Percentiles rank a stretch among this genome's conserved stretches.
These are phyloP conservation scores for Anagyrus pseudococci DNA, from an alignment of 2,888 invertebrate genomes.

Conservation along the genomic window DNA sequence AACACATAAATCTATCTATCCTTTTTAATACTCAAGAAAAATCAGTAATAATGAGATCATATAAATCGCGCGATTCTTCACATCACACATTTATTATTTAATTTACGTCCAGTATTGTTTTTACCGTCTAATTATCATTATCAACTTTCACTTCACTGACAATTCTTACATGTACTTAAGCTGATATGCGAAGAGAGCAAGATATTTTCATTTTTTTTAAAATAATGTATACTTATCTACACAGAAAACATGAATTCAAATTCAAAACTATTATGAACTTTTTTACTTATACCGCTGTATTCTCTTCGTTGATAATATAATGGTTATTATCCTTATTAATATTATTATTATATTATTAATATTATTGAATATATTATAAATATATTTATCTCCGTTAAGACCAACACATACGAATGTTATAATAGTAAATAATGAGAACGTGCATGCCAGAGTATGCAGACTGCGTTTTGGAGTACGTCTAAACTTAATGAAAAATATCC, in stretches of 20 bases:
- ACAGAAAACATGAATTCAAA: constrained; percentile 13
- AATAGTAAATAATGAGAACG: constrained; percentile 31
- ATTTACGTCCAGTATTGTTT: constrained; percentile 57
- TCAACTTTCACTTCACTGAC: constrained; percentile 34
- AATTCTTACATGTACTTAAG: constrained; percentile 14
- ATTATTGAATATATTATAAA: constrained; percentile 42
- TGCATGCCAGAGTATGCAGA: constrained; percentile 27
- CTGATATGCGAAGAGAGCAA: constrained; percentile 11
- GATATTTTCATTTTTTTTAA: neutral
- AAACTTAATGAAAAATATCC: constrained; percentile 23
- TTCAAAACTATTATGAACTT: constrained; percentile 21
- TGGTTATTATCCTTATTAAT: constrained; percentile 37
- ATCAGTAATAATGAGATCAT: constrained; percentile 26
- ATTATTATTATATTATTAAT: constrained; percentile 41
- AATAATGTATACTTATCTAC: constrained; percentile 16
- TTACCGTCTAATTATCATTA: constrained; percentile 38
- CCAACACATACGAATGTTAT: constrained; percentile 37
- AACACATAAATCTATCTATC: constrained; percentile 30
- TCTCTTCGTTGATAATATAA: constrained; percentile 38
- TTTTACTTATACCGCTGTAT: constrained; percentile 35
- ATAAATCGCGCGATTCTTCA: constrained; percentile 20
- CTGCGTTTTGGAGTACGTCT: constrained; percentile 24
- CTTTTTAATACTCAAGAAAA: constrained; percentile 43
- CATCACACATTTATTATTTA: constrained; percentile 46
- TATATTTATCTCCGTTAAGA: constrained; percentile 50